Evolutionary conservation across 2,113 vertebrate genomes (phyloP).

Genomic region (Acanthisitta chloris): DNA sequence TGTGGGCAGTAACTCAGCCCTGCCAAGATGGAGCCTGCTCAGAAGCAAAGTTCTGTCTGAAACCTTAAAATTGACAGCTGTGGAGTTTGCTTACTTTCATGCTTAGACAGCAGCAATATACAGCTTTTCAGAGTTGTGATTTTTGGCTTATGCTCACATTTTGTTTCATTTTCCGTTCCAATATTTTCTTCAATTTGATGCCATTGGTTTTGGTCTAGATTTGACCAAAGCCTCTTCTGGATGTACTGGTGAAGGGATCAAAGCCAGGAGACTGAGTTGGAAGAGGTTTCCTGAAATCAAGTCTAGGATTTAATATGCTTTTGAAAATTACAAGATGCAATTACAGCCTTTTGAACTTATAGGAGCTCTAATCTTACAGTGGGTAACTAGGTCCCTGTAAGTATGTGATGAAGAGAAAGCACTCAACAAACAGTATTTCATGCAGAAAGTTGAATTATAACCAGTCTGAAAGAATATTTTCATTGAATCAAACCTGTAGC

Average conservation of each 20-base stretch:
- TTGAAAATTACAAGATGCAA: neutral
- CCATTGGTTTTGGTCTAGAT: neutral
- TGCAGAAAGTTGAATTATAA: neutral
- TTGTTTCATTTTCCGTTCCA: neutral
- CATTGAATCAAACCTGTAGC: neutral
- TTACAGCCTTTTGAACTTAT: neutral
- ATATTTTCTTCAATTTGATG: neutral
- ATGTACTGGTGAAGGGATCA: neutral
- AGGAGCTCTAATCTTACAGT: neutral
- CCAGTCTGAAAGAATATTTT: neutral
- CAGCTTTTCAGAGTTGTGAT: neutral
- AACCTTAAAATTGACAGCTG: neutral
- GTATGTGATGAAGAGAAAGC: neutral
- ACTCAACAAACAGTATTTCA: neutral
- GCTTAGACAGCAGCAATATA: neutral
- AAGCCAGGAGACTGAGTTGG: neutral
- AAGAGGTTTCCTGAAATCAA: neutral
- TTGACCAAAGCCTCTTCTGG: neutral
- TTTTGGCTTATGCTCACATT: neutral
- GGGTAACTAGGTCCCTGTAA: neutral
- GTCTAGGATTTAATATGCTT: neutral
- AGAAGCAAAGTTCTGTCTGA: neutral
- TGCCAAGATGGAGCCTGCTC: neutral
- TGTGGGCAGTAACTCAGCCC: neutral
- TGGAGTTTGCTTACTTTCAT: neutral